Evolutionary conservation across 2,113 vertebrate species (phyloP).

Genomic region (Aptenodytes patagonicus): DNA sequence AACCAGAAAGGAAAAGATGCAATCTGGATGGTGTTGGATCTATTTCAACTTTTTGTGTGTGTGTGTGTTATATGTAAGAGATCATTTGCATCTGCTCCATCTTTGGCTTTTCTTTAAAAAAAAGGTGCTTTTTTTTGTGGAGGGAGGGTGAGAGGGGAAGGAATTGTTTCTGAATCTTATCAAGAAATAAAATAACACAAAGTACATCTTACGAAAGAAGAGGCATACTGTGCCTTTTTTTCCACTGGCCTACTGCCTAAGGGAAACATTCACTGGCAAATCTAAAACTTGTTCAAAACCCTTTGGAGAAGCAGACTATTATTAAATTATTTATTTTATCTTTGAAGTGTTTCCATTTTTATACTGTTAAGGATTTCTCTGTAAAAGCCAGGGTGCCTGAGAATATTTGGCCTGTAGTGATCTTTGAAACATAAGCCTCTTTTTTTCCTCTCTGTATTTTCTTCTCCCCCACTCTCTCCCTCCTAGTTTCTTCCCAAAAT

Average conservation of each 20-base stretch:
- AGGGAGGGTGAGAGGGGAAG: not conserved
- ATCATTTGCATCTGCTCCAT: not conserved
- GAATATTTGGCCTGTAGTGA: slow-evolving; percentile 58
- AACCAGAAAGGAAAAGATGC: not conserved
- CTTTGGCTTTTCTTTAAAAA: not conserved
- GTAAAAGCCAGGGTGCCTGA: slow-evolving; percentile 28
- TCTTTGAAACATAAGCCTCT: slow-evolving; percentile 42
- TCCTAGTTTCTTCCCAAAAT: slow-evolving; percentile 22
- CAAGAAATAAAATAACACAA: slow-evolving; percentile 44
- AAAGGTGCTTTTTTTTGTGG: not conserved
- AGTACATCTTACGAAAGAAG: slow-evolving; percentile 18
- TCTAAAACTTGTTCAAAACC: slow-evolving; percentile 68
- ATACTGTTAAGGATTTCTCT: slow-evolving; percentile 56
- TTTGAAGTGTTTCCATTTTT: slow-evolving; percentile 69
- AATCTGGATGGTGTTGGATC: not conserved
- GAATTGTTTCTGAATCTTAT: slow-evolving; percentile 43
- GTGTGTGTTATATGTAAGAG: not conserved
- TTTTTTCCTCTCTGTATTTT: not conserved
- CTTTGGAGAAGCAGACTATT: slow-evolving; percentile 55
- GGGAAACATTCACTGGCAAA: slow-evolving; percentile 66
- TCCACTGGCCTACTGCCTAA: slow-evolving; percentile 54
- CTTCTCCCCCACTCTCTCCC: not conserved
- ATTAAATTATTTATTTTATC: slow-evolving; percentile 71
- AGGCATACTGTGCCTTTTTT: slow-evolving; percentile 32
- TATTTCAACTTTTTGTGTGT: not conserved